Base-by-base conservation (phyloP, 2,888 invertebrate species). In the Andrena haemorrhoa region DNA sequence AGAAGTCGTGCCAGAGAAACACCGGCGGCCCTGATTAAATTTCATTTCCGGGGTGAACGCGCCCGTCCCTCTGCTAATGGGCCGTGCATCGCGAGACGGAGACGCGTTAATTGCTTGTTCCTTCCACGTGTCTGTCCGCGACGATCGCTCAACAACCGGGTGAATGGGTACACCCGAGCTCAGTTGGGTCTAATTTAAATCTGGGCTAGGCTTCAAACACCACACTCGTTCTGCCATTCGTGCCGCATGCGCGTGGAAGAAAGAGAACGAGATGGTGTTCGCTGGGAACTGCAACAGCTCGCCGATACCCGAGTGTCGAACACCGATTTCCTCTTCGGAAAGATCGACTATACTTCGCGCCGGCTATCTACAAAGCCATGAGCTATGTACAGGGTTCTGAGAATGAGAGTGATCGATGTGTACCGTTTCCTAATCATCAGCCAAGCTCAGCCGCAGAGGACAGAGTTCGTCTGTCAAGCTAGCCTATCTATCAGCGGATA, bases 51-150 rank as follows among this genome's bases (percentile, higher is more conserved):
- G 8, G 10, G n/a, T 33, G 73, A 60, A 51, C 20, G 41, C 16
- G n/a, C 63, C 8, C 23, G 6, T 20, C 31, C 66, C 41, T 3
- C 31, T 20, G 41, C 41, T 73, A 47, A 41, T 23, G 31, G 56
- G 47, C 63, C 75, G 33, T 74, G 74, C 33, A 10, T 49, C 47
- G 16, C 65, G 41, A 56, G 41, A 20, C 58, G 68, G 35, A 72
- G 33, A 31, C 26, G 2, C 16, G 16, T 65, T 49, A 49, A 49
- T 47, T 49, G 47, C 29, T 47, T 65, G 49, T 65, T 31, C 29
- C 49, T 53, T 65, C 65, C 29, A 29, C 29, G 20, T 64, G 41
- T 41, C n/a, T 4, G 29, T 29, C 47, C 10, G 29, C 49, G 26
- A 29, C 0, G 49, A 31, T 53, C 53, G 20, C 8, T 20, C 6